Conservation (phyloP, 2,888 invertebrate genomes). For the Neoaliturus tenellus region DNA sequence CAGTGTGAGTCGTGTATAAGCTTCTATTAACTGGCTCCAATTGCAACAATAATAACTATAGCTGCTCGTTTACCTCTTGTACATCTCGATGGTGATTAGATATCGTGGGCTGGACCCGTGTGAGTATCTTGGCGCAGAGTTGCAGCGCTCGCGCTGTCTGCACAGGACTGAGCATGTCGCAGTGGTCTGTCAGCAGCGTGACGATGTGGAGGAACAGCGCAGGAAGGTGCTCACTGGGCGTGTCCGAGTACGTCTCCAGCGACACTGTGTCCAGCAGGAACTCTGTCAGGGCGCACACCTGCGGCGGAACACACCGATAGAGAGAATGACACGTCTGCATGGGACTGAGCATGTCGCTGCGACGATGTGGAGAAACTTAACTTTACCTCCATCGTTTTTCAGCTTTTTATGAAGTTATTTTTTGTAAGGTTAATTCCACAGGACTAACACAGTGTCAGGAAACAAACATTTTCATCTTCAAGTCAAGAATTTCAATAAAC, state of each 20-base stretch:
- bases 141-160: conserved; percentile 81
- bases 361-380: too few species aligned
- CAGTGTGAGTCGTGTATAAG: too few species aligned
- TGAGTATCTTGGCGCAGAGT: conserved; percentile 83
- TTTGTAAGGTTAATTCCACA: too few species aligned
- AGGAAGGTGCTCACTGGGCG: conserved; percentile 86
- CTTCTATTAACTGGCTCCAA: too few species aligned
- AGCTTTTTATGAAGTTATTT: too few species aligned
- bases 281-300: conserved; percentile 84
- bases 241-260: conserved; percentile 85
- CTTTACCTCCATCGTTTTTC: too few species aligned
- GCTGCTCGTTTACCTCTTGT: conserved; percentile 56
- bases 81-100: neutral
- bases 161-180: conserved; percentile 75
- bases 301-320: conserved; percentile 70
- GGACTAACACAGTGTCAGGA: too few species aligned
- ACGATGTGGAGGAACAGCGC: conserved; percentile 82
- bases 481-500: too few species aligned
- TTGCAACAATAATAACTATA: too few species aligned
- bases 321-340: too few species aligned
- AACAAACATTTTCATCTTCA: too few species aligned
- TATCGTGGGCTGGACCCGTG: conserved; percentile 81
- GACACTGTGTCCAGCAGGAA: conserved; percentile 86
- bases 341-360: too few species aligned
- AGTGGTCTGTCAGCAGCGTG: conserved; percentile 77